Percentiles rank a stretch among this genome's conserved stretches.
These are phyloP conservation scores for Chrysolina oricalcia DNA, from an alignment of 2,888 invertebrate species.

Conservation along the genomic window DNA sequence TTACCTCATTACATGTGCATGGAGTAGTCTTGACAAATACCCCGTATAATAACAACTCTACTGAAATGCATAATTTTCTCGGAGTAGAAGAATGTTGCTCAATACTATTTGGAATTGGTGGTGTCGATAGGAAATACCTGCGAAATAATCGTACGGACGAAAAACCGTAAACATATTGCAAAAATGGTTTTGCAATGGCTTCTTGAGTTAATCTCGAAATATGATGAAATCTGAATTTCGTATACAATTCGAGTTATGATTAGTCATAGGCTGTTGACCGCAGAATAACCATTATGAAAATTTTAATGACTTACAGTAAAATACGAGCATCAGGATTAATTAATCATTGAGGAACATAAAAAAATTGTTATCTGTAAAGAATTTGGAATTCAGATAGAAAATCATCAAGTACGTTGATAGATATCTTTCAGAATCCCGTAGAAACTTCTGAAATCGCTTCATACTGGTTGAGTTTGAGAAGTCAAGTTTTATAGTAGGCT, in stretches of 20 bases:
- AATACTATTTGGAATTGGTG: slow-evolving; percentile 41
- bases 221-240: slow-evolving; percentile 40
- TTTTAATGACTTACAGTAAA: slow-evolving; percentile 22
- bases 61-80: slow-evolving; percentile 26
- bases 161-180: slow-evolving; percentile 51
- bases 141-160: slow-evolving; percentile 46
- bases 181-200: slow-evolving; percentile 45
- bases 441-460: too few relatives aligned
- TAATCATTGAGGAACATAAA: background rate
- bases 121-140: slow-evolving; percentile 49
- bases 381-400: too few relatives aligned
- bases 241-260: slow-evolving; percentile 45
- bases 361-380: background rate
- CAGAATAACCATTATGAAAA: slow-evolving; percentile 29
- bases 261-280: slow-evolving; percentile 48
- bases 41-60: background rate
- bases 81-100: slow-evolving; percentile 34
- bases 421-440: too few relatives aligned
- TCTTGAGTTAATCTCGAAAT: slow-evolving; percentile 32
- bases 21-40: too few relatives aligned
- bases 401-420: too few relatives aligned
- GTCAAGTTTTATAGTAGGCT: too few relatives aligned
- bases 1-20: too few relatives aligned
- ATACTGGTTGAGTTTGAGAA: too few relatives aligned
- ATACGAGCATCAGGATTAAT: background rate